Evolutionary conservation across 2,113 vertebrate species (phyloP).

Genomic region (Tachuris rubrigastra): DNA sequence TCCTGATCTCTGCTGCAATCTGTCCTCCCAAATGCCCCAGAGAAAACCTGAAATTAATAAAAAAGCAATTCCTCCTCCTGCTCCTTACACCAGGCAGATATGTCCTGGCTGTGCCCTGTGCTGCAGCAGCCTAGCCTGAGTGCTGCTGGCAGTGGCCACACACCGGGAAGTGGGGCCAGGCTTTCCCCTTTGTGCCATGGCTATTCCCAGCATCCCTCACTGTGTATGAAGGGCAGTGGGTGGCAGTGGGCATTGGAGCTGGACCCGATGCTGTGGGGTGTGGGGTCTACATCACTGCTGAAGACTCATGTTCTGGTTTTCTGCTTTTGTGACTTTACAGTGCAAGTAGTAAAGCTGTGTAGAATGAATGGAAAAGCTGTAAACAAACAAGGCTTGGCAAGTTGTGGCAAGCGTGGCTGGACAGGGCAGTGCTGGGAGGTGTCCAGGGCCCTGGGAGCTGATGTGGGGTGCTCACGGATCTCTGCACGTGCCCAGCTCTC

Average conservation of each 20-base stretch:
- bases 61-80: neutral
- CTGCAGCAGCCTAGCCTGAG: neutral
- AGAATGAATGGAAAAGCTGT: neutral
- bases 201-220: rapidly evolving
- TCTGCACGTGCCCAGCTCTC: rapidly evolving
- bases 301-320: rapidly evolving
- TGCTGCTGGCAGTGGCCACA: neutral
- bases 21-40: neutral
- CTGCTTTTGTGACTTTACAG: rapidly evolving
- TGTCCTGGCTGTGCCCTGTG: rapidly evolving
- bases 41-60: rapidly evolving
- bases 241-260: neutral
- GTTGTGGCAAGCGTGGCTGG: neutral
- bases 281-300: neutral
- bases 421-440: neutral
- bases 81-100: rapidly evolving
- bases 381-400: rapidly evolving
- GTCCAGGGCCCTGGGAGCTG: rapidly evolving
- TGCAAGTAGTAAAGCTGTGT: neutral
- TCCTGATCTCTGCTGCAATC: rapidly evolving
- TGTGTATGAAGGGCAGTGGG: neutral
- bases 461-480: rapidly evolving
- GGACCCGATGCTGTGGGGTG: rapidly evolving
- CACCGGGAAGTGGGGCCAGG: rapidly evolving
- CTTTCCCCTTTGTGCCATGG: neutral